A percentile compares a stretch with the other conserved stretches of the same genome.
Evolutionary conservation across 2,888 invertebrate species (phyloP).

Genomic region (Perdita meconis): DNA sequence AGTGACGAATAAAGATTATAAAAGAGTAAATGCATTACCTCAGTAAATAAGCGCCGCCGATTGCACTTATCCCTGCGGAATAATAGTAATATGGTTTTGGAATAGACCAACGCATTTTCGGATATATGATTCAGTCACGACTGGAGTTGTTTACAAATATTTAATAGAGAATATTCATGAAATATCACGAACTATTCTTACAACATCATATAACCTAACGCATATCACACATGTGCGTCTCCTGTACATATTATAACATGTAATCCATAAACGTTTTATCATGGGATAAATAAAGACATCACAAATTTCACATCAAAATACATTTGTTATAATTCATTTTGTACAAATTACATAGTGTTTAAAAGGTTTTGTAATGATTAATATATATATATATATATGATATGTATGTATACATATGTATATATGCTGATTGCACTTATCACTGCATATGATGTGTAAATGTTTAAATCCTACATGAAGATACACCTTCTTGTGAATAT

Average conservation of each 20-base stretch:
- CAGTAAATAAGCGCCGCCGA: conserved; percentile 86
- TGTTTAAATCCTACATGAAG: too few relatives aligned
- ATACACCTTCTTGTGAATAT: too few relatives aligned
- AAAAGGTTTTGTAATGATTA: background rate
- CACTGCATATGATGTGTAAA: too few relatives aligned
- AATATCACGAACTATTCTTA: background rate
- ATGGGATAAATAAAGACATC: background rate
- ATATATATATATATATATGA: background rate
- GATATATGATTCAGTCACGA: background rate
- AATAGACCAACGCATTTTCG: conserved; percentile 84
- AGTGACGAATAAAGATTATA: background rate
- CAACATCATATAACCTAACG: background rate
- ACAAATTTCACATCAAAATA: background rate
- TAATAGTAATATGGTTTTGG: conserved; percentile 85
- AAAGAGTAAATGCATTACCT: conserved; percentile 84
- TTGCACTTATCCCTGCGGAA: conserved; percentile 85
- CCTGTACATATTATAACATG: background rate
- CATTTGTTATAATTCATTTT: background rate
- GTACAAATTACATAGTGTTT: background rate
- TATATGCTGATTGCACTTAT: too few relatives aligned
- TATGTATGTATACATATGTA: too few relatives aligned
- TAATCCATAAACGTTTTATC: background rate
- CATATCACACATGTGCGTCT: background rate
- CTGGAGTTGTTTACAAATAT: background rate
- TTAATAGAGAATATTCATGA: background rate